phyloP scores from a whole-genome alignment of 2,113 vertebrate genomes.

The Pangasianodon gigas region DNA sequence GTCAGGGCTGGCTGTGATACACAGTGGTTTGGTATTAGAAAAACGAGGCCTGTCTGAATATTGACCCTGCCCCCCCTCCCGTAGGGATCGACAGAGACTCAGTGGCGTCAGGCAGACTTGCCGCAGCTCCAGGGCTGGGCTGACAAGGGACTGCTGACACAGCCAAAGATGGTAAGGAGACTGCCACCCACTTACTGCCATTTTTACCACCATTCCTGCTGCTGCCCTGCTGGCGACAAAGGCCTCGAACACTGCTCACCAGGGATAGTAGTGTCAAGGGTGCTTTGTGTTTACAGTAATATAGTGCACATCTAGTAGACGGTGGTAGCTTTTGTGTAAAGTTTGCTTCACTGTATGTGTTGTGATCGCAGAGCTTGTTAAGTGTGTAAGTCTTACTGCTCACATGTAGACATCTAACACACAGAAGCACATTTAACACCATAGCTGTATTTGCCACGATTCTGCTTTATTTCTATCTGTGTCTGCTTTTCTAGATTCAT shows the following conservation, averaged over 20 bases:
- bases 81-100: conserved; percentile 83
- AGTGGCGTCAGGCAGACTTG: conserved; percentile 84
- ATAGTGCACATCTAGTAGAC: conserved; percentile 11
- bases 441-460: background rate
- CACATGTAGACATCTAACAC: background rate
- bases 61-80: conserved; percentile 72
- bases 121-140: conserved; percentile 84
- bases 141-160: conserved; percentile 84
- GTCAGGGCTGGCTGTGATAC: conserved; percentile 54
- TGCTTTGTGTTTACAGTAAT: conserved; percentile 9
- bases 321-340: background rate
- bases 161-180: conserved; percentile 86
- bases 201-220: conserved; percentile 69
- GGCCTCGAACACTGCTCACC: conserved; percentile 46
- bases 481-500: conserved; percentile 23
- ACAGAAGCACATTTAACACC: conserved; percentile 8
- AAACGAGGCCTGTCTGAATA: conserved; percentile 66
- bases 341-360: background rate
- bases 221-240: conserved; percentile 58
- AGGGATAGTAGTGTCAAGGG: conserved; percentile 10
- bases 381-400: background rate
- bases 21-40: conserved; percentile 60
- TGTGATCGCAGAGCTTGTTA: background rate
- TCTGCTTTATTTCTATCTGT: background rate
- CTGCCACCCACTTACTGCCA: conserved; percentile 66